These are phyloP conservation scores for Acrobasis consociella DNA, from an alignment of 2,888 invertebrate genomes.

Conservation along the genomic window DNA sequence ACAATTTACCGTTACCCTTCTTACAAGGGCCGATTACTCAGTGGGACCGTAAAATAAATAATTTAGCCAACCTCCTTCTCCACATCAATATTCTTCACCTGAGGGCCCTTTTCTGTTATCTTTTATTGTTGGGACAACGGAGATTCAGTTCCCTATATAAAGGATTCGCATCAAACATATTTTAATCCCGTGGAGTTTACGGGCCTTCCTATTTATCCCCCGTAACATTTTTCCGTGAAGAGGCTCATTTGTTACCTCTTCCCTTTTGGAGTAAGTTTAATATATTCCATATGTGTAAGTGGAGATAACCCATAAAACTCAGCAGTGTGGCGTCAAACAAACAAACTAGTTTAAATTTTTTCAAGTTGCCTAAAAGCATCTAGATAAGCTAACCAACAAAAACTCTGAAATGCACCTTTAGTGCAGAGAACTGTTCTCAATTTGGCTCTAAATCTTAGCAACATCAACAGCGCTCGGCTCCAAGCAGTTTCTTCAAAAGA, in stretches of 20 bases:
- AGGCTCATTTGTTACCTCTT: not conserved
- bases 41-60: constrained; percentile 71
- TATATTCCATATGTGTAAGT: too few relatives aligned
- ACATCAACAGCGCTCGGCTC: too few relatives aligned
- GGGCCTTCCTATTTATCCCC: not conserved
- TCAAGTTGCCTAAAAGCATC: too few relatives aligned
- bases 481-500: too few relatives aligned
- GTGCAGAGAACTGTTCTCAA: too few relatives aligned
- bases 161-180: constrained; percentile 17
- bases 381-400: too few relatives aligned
- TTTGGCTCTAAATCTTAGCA: too few relatives aligned
- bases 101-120: constrained; percentile 51
- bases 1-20: constrained; percentile 59
- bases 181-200: constrained; percentile 7
- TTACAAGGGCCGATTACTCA: constrained; percentile 67
- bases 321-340: too few relatives aligned
- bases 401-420: too few relatives aligned
- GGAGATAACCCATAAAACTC: too few relatives aligned
- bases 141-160: constrained; percentile 16
- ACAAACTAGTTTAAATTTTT: too few relatives aligned
- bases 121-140: constrained; percentile 51
- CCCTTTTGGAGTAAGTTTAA: not conserved
- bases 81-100: constrained; percentile 59
- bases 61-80: constrained; percentile 55
- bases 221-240: not conserved